These are phyloP conservation scores for Sciurus niger DNA, from an alignment of 2,113 vertebrate species.

Conservation along the genomic window DNA sequence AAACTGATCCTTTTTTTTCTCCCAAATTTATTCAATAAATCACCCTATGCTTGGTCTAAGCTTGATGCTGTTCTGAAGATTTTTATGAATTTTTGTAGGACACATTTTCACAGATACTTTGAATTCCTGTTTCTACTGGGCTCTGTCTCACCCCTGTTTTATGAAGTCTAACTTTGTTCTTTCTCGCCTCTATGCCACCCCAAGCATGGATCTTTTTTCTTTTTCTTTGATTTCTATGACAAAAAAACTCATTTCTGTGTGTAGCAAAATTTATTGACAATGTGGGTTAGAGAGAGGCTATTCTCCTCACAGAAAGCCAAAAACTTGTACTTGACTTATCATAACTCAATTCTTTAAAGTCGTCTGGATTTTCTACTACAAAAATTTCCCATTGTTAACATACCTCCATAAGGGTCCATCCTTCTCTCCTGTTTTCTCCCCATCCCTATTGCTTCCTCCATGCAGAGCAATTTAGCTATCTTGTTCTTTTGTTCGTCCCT, in stretches of 20 bases:
- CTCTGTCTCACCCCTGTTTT: neutral
- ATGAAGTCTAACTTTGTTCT: neutral
- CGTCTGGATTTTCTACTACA: neutral
- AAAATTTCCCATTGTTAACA: neutral
- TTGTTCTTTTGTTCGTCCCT: neutral
- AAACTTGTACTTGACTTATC: neutral
- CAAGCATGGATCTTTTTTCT: neutral
- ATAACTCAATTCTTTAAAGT: neutral
- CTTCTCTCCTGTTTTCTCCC: neutral
- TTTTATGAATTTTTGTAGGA: neutral
- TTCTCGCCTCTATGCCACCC: neutral
- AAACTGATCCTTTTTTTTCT: neutral
- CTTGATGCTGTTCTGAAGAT: neutral
- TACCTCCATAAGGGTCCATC: no score
- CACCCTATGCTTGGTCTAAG: neutral
- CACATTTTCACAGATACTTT: neutral
- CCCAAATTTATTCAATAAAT: neutral
- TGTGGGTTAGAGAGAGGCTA: neutral
- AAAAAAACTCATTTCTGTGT: neutral
- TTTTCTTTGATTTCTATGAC: neutral
- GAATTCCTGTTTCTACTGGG: neutral
- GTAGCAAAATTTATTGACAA: neutral
- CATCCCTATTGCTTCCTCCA: neutral
- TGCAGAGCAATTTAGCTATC: neutral
- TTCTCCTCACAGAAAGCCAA: neutral